Percentiles rank a stretch among this genome's conserved stretches.
Conservation (phyloP, 1,140 invertebrate species). For the Tetragnatha versicolor region DNA sequence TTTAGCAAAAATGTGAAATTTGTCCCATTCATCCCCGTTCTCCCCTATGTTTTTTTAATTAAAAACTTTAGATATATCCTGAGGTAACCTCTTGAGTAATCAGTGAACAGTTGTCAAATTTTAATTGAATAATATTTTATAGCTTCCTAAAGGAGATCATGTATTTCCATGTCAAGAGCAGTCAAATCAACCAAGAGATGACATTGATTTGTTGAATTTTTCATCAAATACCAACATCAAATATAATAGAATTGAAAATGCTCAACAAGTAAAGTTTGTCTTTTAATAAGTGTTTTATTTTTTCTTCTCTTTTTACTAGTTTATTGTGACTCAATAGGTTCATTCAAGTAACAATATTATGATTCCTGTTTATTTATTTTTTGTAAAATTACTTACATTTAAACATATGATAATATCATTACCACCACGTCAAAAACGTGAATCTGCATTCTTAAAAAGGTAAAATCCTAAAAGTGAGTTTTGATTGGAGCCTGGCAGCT, state of each 20-base stretch:
- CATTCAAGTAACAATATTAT: neutral
- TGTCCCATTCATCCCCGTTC: no score
- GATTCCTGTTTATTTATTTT: no score
- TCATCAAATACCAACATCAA: conserved; percentile 53
- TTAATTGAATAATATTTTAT: conserved; percentile 12
- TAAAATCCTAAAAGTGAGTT: no score
- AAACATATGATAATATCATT: no score
- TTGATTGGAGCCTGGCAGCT: no score
- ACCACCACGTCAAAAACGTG: no score
- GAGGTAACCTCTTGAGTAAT: neutral
- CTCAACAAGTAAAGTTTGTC: conserved; percentile 63
- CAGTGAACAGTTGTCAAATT: neutral
- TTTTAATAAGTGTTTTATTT: conserved; percentile 5
- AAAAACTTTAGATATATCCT: neutral
- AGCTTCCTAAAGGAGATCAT: conserved; percentile 62
- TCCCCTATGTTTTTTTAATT: neutral
- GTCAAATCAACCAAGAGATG: neutral
- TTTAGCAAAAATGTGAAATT: no score
- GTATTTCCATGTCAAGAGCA: conserved; percentile 37
- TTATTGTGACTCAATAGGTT: neutral
- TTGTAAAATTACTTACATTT: no score
- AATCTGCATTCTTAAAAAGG: no score
- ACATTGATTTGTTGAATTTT: conserved; percentile 45
- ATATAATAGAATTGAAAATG: conserved; percentile 64
- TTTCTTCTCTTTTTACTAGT: neutral